Percentiles rank a stretch among this genome's conserved stretches.
These are phyloP conservation scores for Crossaster papposus DNA, from an alignment of 53 echinoderm and acorn worm genomes.

Conservation along the genomic window DNA sequence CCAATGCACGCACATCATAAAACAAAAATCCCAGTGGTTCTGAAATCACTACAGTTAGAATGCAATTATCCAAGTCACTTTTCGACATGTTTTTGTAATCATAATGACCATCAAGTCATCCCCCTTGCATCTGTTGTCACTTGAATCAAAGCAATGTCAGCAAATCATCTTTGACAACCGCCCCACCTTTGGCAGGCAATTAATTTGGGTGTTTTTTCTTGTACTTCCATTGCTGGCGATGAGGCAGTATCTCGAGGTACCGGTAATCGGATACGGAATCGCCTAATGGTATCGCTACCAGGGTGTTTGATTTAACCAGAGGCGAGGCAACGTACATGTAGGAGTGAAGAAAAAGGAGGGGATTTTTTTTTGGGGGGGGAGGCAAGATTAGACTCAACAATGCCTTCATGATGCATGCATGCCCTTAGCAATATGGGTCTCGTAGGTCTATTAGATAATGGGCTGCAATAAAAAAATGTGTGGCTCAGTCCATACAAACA, in stretches of 20 bases:
- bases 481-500: too few species aligned
- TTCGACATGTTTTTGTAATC: neutral
- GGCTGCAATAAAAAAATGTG: neutral
- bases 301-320: conserved; percentile 12
- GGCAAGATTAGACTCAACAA: neutral
- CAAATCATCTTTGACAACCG: conserved; percentile 2
- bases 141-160: neutral
- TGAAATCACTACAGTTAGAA: neutral
- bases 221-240: neutral
- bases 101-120: neutral
- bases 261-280: neutral
- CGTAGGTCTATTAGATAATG: neutral
- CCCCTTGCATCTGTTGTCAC: neutral
- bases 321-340: conserved; percentile 1
- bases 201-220: neutral
- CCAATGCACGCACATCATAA: too few species aligned
- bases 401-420: neutral
- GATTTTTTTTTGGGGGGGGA: too few species aligned
- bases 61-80: neutral
- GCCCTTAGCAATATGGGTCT: neutral
- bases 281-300: conserved; percentile 1
- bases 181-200: neutral
- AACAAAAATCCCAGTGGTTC: neutral
- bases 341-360: conserved; percentile 5
- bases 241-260: neutral